Conservation (phyloP, 1,140 invertebrate species). For the Hyles euphorbiae region DNA sequence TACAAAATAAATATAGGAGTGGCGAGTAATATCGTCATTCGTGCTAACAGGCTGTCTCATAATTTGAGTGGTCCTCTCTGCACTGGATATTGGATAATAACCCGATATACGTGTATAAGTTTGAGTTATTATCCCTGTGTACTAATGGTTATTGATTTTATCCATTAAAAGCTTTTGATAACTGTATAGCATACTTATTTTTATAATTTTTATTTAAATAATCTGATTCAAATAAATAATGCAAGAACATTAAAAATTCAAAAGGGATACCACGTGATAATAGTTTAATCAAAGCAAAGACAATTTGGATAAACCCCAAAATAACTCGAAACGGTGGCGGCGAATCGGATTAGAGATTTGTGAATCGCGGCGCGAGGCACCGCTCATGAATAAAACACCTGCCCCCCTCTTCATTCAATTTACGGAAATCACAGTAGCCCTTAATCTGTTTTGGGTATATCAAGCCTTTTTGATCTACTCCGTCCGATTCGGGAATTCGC, state of each 20-base stretch:
- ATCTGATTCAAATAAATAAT: neutral
- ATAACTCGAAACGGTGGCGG: constrained; percentile 16
- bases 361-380: constrained; percentile 19
- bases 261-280: neutral
- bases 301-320: constrained; percentile 10
- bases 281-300: constrained; percentile 6
- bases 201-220: too few species aligned
- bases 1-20: too few species aligned
- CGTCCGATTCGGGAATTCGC: constrained; percentile 13
- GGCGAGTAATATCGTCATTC: too few species aligned
- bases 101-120: too few species aligned
- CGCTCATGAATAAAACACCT: constrained; percentile 33
- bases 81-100: too few species aligned
- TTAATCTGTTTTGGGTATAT: constrained; percentile 29
- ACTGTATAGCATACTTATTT: too few species aligned
- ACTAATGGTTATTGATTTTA: too few species aligned
- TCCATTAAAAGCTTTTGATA: too few species aligned
- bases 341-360: constrained; percentile 24
- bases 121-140: too few species aligned
- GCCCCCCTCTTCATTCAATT: constrained; percentile 29
- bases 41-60: too few species aligned
- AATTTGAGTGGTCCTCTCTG: too few species aligned
- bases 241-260: neutral
- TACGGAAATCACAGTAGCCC: constrained; percentile 27
- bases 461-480: constrained; percentile 24